Evolutionary conservation across 2,797 vertebrate genomes (phyloP).

Genomic region (Poeciliopsis turneri): DNA sequence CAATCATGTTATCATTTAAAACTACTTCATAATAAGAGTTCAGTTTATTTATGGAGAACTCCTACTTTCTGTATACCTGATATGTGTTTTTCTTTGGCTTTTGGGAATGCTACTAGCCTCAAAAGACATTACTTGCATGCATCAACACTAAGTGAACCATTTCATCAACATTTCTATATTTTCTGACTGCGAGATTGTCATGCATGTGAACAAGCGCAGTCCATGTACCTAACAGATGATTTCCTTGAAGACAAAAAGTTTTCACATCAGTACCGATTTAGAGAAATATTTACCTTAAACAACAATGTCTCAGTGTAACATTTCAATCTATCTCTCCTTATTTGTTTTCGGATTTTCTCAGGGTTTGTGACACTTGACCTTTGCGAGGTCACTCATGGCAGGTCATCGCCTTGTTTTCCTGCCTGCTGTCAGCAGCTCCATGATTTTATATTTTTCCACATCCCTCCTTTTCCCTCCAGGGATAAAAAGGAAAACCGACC

Average conservation of each 20-base stretch:
- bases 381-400: constrained; percentile 55
- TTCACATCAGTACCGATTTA: neutral
- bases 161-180: neutral
- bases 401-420: constrained; percentile 61
- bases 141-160: neutral
- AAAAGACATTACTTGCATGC: neutral
- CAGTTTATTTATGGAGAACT: neutral
- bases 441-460: constrained; percentile 60
- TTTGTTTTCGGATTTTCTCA: constrained; percentile 35
- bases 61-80: neutral
- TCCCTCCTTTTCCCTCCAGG: constrained; percentile 39
- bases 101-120: neutral
- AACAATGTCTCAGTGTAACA: neutral
- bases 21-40: neutral
- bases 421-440: constrained; percentile 54
- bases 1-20: neutral
- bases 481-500: constrained; percentile 16
- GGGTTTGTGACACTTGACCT: constrained; percentile 55
- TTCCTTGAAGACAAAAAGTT: neutral
- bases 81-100: neutral
- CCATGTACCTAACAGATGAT: neutral
- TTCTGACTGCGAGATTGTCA: neutral
- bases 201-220: neutral
- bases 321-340: neutral
- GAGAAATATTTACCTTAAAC: neutral